Evolutionary conservation across 1,140 invertebrate species (phyloP).

Genomic region (Episyrphus balteatus): DNA sequence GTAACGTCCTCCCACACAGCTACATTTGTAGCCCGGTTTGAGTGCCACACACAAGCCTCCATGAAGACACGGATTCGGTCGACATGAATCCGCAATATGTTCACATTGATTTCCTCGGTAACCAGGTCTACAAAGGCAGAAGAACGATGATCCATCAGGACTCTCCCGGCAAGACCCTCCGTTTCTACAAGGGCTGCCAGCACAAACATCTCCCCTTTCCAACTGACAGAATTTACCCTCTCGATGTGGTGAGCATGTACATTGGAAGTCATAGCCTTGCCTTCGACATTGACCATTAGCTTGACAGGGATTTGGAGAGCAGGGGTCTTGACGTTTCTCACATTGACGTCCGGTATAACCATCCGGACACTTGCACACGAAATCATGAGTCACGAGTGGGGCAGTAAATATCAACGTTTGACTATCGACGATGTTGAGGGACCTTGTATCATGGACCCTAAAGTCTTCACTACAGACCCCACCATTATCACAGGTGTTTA

Average conservation of each 20-base stretch:
- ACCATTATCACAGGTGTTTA: conserved; percentile 57
- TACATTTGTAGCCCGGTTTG: conserved; percentile 76
- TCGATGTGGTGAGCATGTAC: conserved; percentile 60
- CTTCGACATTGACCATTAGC: conserved; percentile 69
- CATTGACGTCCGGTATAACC: conserved; percentile 69
- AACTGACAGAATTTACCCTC: conserved; percentile 77
- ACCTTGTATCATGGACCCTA: conserved; percentile 52
- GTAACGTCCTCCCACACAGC: conserved; percentile 75
- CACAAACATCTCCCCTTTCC: conserved; percentile 71
- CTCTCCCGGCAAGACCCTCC: conserved; percentile 82
- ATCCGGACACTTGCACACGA: conserved; percentile 65
- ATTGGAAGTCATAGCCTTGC: conserved; percentile 71
- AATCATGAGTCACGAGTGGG: conserved; percentile 63
- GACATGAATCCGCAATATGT: conserved; percentile 70
- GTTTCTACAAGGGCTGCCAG: conserved; percentile 73
- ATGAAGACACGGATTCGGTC: conserved; percentile 80
- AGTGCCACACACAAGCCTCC: conserved; percentile 72
- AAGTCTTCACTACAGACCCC: conserved; percentile 65
- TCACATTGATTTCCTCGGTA: conserved; percentile 83
- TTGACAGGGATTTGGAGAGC: conserved; percentile 80
- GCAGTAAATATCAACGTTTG: conserved; percentile 67
- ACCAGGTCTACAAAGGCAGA: conserved; percentile 79
- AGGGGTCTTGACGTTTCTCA: conserved; percentile 77
- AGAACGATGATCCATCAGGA: conserved; percentile 73
- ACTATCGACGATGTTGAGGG: conserved; percentile 56